Evolutionary conservation across 2,113 vertebrate species (phyloP).

Genomic region (Cyanocitta stelleri): DNA sequence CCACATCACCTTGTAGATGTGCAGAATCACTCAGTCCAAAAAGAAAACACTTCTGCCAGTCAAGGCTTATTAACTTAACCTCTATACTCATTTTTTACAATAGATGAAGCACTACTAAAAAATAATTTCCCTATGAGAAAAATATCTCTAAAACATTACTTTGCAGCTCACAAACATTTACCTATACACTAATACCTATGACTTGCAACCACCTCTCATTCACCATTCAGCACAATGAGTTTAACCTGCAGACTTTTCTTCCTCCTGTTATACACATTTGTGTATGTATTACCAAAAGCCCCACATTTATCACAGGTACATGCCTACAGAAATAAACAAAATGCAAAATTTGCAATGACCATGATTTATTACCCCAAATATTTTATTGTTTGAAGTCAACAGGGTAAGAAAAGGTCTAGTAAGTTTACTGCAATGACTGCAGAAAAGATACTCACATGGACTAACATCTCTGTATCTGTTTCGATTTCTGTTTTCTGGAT

Average conservation of each 20-base stretch:
- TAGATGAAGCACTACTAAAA: not conserved
- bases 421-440: not conserved
- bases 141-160: not conserved
- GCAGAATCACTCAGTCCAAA: not conserved
- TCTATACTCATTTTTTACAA: not conserved
- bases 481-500: constrained; percentile 89
- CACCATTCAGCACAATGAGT: not conserved
- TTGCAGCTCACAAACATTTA: not conserved
- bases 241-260: not conserved
- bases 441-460: constrained; percentile 86
- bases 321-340: not conserved
- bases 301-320: not conserved
- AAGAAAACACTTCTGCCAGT: not conserved
- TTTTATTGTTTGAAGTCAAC: not conserved
- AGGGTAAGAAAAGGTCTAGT: not conserved
- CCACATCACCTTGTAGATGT: not conserved
- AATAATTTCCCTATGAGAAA: not conserved
- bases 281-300: not conserved
- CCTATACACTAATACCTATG: not conserved
- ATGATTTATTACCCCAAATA: not conserved
- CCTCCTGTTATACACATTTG: not conserved
- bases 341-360: not conserved
- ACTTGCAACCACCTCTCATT: not conserved
- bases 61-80: not conserved
- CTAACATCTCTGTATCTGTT: constrained; percentile 99